Base-by-base conservation (phyloP, 1,140 invertebrate genomes). In the Penaeus indicus region DNA sequence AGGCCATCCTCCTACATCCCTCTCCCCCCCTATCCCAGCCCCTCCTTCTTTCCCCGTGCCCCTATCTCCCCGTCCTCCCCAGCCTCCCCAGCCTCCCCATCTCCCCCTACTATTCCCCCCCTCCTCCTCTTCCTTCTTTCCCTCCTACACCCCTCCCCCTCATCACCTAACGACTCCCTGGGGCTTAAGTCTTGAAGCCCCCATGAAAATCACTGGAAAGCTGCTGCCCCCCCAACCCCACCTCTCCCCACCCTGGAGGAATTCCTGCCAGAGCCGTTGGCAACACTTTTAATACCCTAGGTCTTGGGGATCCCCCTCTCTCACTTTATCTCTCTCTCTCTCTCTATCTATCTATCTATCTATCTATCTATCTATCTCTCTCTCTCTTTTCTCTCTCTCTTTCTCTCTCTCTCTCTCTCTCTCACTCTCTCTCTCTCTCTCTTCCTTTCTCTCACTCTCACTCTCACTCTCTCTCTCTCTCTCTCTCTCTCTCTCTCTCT, bases 321-420 rank as follows among this genome's bases (percentile, higher is more conserved):
- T 78, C 75, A 42, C 75, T 78, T 27, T 78, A 32, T 78, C 75
- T 78, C 75, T 78, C 75, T 78, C 75, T 78, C 75, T 77, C 25
- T 77, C 72, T 77, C 72, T 77, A 13, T 77, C 72, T 77, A 1
- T 77, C 25, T 18, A 1, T 32, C 38, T 32, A 18, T 75, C 69
- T 75, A 18, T 32, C 38, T 75, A 10, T 32, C 38, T 22, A 10
- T 32, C 27, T 47, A 1, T 47, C 75, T 22, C 18, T 32, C 27
- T 47, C 13, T 77, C 75, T 27, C 47, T 47, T 22, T 47, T 32
- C 21, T 11, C 21, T 22, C 13, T 21, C 22, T 21, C 22, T 11
- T 77, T 21, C 10, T 11, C 22, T 4, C 13, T 21, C 10, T 4
- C 27, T 21, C 38, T 21, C 10, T 11, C 10, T 21, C 38, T 11